Conservation (phyloP, 1,140 invertebrate species). For the Samia ricini region DNA sequence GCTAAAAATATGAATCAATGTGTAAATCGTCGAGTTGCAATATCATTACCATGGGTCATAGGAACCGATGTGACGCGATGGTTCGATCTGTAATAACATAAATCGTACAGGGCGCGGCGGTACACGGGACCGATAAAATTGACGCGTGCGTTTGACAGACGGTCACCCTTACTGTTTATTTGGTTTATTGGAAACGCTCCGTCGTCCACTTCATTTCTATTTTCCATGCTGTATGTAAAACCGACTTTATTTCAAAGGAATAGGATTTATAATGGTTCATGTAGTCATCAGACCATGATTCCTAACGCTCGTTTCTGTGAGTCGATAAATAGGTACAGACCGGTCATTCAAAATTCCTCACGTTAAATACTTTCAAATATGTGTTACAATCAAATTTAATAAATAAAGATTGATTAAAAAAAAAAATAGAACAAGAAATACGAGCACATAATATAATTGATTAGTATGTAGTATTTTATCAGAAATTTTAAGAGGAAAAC, state of each 20-base stretch:
- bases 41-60: no score
- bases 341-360: background rate
- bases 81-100: conserved; percentile 15
- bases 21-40: no score
- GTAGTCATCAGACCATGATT: background rate
- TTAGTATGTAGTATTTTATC: no score
- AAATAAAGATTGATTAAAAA: no score
- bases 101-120: conserved; percentile 35
- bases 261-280: background rate
- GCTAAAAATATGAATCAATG: no score
- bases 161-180: conserved; percentile 29
- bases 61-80: no score
- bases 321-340: background rate
- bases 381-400: no score
- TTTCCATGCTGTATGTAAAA: background rate
- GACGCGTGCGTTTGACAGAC: conserved; percentile 52
- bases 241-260: background rate
- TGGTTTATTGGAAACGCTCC: conserved; percentile 27
- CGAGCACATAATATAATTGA: no score
- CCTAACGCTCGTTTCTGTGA: background rate
- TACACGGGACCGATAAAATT: conserved; percentile 45
- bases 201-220: background rate
- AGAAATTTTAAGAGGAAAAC: no score
- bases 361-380: background rate
- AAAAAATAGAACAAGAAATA: no score